Percentiles rank a stretch among this genome's conserved stretches.
These are phyloP conservation scores for Lanistes nyassanus DNA, from an alignment of 1,140 invertebrate species.

Conservation along the genomic window DNA sequence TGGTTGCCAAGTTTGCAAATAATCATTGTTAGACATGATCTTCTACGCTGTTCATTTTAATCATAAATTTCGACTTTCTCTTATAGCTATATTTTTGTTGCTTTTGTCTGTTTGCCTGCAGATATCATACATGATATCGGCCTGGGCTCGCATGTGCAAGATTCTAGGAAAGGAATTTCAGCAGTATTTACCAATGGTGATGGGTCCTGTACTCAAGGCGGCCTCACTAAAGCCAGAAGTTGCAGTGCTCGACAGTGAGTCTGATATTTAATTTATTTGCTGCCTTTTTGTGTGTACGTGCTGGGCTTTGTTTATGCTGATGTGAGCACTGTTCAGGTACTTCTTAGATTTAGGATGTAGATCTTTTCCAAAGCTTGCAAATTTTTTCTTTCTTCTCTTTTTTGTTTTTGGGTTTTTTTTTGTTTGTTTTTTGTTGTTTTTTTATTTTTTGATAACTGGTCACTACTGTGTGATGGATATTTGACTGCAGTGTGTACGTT, in stretches of 20 bases:
- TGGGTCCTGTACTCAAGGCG: slow-evolving; percentile 95
- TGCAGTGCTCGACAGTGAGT: slow-evolving; percentile 89
- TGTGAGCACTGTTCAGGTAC: background rate
- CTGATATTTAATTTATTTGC: background rate
- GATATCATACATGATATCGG: slow-evolving; percentile 94
- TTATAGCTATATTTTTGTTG: no score
- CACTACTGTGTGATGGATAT: background rate
- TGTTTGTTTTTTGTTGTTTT: background rate
- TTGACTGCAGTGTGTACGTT: background rate
- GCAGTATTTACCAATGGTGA: slow-evolving; percentile 96
- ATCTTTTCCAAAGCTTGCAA: background rate
- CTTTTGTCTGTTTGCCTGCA: slow-evolving; percentile 37
- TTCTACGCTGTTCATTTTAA: no score
- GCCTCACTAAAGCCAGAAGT: slow-evolving; percentile 98
- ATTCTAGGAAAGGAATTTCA: slow-evolving; percentile 95
- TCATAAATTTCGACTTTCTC: no score
- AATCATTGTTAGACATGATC: no score
- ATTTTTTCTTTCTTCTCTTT: background rate
- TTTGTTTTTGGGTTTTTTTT: background rate
- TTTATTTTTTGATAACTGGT: background rate
- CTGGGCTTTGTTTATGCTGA: background rate
- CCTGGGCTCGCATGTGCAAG: slow-evolving; percentile 99
- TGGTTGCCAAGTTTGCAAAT: no score
- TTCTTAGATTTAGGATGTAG: no score
- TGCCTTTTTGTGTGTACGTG: background rate